phyloP scores from a whole-genome alignment of 2,113 vertebrate species.

The Grammomys dolichurus region DNA sequence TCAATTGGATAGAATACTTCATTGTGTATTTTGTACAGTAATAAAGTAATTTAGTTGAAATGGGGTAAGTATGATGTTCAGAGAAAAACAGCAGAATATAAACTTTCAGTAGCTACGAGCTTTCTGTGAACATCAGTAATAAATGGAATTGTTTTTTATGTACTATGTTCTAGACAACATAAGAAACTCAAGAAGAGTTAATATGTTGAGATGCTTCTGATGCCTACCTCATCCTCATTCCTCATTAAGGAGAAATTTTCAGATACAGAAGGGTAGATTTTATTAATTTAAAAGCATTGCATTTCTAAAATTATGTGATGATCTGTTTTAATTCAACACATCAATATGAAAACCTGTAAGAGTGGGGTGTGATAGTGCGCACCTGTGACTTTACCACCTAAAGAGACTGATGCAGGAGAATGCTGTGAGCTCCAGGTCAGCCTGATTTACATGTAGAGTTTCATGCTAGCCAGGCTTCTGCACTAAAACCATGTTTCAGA shows the following conservation, averaged over 20 bases:
- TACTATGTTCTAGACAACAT: not conserved
- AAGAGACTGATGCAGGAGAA: not conserved
- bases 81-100: slow-evolving; percentile 10
- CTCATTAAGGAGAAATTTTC: slow-evolving; percentile 48
- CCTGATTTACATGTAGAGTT: not conserved
- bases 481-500: not conserved
- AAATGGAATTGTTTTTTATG: slow-evolving; percentile 54
- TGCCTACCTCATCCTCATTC: slow-evolving; percentile 15
- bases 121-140: slow-evolving; percentile 50
- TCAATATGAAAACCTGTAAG: slow-evolving; percentile 28
- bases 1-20: slow-evolving; percentile 33
- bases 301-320: slow-evolving; percentile 40
- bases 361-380: not conserved
- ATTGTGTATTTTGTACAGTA: slow-evolving; percentile 63
- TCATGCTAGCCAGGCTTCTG: not conserved
- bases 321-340: slow-evolving; percentile 19
- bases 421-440: not conserved
- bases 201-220: slow-evolving; percentile 44
- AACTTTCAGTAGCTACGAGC: slow-evolving; percentile 50
- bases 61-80: slow-evolving; percentile 80
- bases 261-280: slow-evolving; percentile 42
- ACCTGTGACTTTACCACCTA: not conserved
- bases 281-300: slow-evolving; percentile 41
- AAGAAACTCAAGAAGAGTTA: slow-evolving; percentile 23
- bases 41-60: slow-evolving; percentile 68